Conservation (phyloP, 1,140 invertebrate species). For the Drosophila carrolli region DNA sequence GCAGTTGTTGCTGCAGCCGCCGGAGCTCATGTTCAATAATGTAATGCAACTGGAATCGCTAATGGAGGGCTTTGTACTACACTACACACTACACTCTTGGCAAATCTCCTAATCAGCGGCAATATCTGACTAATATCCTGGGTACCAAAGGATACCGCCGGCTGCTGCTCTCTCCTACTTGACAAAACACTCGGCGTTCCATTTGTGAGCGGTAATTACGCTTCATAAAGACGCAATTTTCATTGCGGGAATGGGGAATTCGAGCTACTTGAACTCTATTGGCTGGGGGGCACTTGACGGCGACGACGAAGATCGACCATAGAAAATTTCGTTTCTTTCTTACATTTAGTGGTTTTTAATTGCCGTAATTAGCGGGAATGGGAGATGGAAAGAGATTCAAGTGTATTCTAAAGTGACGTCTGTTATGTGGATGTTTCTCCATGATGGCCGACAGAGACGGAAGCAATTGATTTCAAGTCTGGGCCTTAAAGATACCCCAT, state of each 20-base stretch:
- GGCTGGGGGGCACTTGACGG: slow-evolving; percentile 65
- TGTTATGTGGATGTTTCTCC: slow-evolving; percentile 17
- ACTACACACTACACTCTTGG: slow-evolving; percentile 12
- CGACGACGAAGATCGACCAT: slow-evolving; percentile 34
- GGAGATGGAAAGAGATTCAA: slow-evolving; percentile 59
- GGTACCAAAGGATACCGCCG: slow-evolving; percentile 59
- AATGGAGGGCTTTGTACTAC: slow-evolving; percentile 45
- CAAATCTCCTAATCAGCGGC: slow-evolving; percentile 67
- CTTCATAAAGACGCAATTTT: slow-evolving; percentile 72
- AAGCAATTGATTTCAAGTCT: slow-evolving; percentile 50
- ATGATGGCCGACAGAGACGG: slow-evolving; percentile 64
- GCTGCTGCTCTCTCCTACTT: slow-evolving; percentile 36
- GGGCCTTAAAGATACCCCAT: slow-evolving; percentile 67
- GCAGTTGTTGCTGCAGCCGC: slow-evolving; percentile 56
- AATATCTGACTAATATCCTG: slow-evolving; percentile 66
- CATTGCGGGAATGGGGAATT: slow-evolving; percentile 42
- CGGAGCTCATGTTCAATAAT: slow-evolving; percentile 58
- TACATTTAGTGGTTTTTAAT: slow-evolving; percentile 79
- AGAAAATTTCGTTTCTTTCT: slow-evolving; percentile 51
- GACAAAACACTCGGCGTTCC: slow-evolving; percentile 56
- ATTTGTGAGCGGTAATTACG: slow-evolving; percentile 58
- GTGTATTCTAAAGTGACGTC: slow-evolving; percentile 66
- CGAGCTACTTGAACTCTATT: slow-evolving; percentile 59
- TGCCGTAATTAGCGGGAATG: slow-evolving; percentile 75
- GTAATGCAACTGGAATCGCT: slow-evolving; percentile 63